These are phyloP conservation scores for Danaus plexippus DNA, from an alignment of 1,140 invertebrate genomes.

Conservation along the genomic window DNA sequence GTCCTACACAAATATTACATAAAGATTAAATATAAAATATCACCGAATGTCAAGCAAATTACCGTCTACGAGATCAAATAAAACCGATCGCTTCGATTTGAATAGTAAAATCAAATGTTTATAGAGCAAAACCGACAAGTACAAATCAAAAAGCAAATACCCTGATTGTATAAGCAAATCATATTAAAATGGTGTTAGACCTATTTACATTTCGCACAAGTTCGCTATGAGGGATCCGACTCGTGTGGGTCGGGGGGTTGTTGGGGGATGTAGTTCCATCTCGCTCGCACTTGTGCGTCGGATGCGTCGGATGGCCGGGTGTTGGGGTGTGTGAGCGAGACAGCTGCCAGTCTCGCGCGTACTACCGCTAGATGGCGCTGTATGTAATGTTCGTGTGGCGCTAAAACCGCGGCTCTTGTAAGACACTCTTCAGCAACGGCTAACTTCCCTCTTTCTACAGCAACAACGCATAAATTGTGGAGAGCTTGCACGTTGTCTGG, in stretches of 20 bases:
- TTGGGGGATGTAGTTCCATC: conserved; percentile 66
- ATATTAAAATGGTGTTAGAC: conserved; percentile 13
- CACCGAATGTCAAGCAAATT: conserved; percentile 30
- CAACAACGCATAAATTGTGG: conserved; percentile 96
- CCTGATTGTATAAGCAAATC: conserved; percentile 21
- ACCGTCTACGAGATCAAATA: conserved; percentile 11
- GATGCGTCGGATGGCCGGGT: conserved; percentile 11
- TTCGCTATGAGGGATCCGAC: conserved; percentile 48
- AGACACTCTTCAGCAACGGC: conserved; percentile 88
- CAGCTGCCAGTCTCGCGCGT: conserved; percentile 75
- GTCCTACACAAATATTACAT: conserved; percentile 48
- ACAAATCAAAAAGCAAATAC: conserved; percentile 12
- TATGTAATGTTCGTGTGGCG: conserved; percentile 93
- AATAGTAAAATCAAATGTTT: neutral
- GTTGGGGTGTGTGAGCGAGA: conserved; percentile 21
- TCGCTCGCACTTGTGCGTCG: conserved; percentile 40
- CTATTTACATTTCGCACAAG: conserved; percentile 10
- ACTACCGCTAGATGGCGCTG: conserved; percentile 90
- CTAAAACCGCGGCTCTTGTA: conserved; percentile 82
- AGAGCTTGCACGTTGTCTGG: conserved; percentile 94
- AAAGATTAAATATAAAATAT: conserved; percentile 48
- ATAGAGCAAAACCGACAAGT: conserved; percentile 1
- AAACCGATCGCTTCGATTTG: neutral
- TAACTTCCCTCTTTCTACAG: conserved; percentile 91
- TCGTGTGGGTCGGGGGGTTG: conserved; percentile 63